Evolutionary conservation across 2,797 vertebrate genomes (phyloP).

Genomic region (Sternarchorhynchus goeldii): DNA sequence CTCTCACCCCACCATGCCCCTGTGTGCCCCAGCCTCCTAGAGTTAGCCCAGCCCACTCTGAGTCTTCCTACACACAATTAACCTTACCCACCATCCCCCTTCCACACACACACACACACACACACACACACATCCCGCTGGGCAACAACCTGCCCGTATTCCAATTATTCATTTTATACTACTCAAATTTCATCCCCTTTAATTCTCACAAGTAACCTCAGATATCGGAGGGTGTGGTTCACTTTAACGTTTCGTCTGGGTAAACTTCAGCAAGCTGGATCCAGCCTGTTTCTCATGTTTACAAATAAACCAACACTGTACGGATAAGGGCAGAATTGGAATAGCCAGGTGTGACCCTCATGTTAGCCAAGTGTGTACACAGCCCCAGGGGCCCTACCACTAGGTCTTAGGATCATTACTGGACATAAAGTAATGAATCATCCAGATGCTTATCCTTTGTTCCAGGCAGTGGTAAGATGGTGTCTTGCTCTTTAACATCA

Average conservation of each 20-base stretch:
- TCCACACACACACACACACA: slow-evolving; percentile 41
- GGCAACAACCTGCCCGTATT: slow-evolving; percentile 51
- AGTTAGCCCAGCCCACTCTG: slow-evolving; percentile 41
- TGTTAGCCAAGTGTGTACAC: background rate
- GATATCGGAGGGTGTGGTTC: slow-evolving; percentile 13
- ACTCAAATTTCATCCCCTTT: slow-evolving; percentile 43
- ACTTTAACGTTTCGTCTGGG: slow-evolving; percentile 11
- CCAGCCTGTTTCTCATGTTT: slow-evolving; percentile 13
- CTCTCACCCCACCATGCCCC: slow-evolving; percentile 49
- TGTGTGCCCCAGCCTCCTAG: slow-evolving; percentile 43
- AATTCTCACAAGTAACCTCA: slow-evolving; percentile 41
- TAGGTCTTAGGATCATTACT: slow-evolving; percentile 23
- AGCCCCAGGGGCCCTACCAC: background rate
- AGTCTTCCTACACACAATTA: slow-evolving; percentile 61
- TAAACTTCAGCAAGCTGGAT: slow-evolving; percentile 8
- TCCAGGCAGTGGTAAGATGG: slow-evolving; percentile 50
- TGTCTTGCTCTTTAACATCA: slow-evolving; percentile 53
- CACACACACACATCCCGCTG: slow-evolving; percentile 46
- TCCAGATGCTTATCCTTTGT: slow-evolving; percentile 34
- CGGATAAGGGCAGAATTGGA: background rate
- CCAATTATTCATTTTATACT: slow-evolving; percentile 55
- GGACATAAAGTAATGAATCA: slow-evolving; percentile 37
- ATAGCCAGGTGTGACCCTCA: background rate
- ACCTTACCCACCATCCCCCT: slow-evolving; percentile 40
- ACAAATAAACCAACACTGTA: background rate